phyloP scores from a whole-genome alignment of 2,113 vertebrate genomes.

The Colius striatus region DNA sequence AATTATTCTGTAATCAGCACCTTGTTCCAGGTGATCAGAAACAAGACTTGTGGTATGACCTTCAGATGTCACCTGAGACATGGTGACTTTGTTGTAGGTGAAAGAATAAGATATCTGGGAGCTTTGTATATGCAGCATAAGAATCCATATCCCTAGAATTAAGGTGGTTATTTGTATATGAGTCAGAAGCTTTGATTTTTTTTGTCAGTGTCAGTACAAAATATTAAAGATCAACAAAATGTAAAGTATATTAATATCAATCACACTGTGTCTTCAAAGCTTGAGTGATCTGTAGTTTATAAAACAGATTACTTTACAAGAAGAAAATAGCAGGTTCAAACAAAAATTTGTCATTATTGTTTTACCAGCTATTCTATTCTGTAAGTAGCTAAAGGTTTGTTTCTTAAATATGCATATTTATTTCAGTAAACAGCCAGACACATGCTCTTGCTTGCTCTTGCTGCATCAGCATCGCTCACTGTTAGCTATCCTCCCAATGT shows the following conservation, averaged over 20 bases:
- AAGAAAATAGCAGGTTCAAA: neutral
- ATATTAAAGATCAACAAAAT: neutral
- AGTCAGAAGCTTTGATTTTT: neutral
- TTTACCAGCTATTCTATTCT: neutral
- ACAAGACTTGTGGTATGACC: neutral
- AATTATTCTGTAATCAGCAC: neutral
- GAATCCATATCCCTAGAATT: neutral
- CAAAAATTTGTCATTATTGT: neutral
- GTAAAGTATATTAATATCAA: neutral
- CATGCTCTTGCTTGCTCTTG: neutral
- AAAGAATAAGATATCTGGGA: neutral
- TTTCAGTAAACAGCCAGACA: neutral
- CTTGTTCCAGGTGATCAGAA: neutral
- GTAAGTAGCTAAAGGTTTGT: neutral
- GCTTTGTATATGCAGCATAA: neutral
- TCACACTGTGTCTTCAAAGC: neutral
- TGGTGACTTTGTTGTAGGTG: neutral
- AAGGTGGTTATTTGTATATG: neutral
- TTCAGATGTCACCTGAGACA: neutral
- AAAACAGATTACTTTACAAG: neutral
- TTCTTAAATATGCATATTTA: neutral
- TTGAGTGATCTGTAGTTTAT: neutral
- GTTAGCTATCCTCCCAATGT: fast-evolving
- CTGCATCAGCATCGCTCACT: fast-evolving
- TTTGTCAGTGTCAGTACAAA: neutral